Evolutionary conservation across 23 tunicate genomes (phyloP).

Genomic region (Diplosoma virens): DNA sequence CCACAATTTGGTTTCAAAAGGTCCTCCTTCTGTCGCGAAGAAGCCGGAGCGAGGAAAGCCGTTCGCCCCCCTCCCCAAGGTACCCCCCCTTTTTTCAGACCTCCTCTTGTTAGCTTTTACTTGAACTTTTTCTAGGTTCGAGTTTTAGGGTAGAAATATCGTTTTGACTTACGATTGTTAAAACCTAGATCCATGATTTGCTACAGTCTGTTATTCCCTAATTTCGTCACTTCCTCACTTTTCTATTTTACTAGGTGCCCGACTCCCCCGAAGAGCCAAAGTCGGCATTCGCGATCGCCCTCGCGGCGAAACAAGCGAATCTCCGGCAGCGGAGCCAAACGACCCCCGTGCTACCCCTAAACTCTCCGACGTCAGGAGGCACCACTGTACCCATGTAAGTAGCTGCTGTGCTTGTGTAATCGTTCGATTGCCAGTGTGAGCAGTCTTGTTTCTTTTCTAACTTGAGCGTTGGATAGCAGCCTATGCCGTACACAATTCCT

Average conservation of each 20-base stretch:
- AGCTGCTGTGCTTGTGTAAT: not conserved
- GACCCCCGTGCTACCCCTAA: not conserved
- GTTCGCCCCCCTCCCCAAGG: not conserved
- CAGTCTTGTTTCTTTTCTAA: too few relatives aligned
- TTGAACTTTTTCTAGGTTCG: too few relatives aligned
- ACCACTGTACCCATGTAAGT: not conserved
- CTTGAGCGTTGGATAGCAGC: too few relatives aligned
- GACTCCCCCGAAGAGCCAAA: conserved; percentile 20
- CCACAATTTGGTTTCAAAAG: conserved; percentile 1
- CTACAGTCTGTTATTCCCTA: too few relatives aligned
- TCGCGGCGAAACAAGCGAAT: conserved; percentile 77
- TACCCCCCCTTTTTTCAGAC: too few relatives aligned
- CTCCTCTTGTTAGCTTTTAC: too few relatives aligned
- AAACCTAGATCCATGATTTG: too few relatives aligned
- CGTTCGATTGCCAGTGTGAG: too few relatives aligned
- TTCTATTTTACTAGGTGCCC: not conserved
- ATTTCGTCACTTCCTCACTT: too few relatives aligned
- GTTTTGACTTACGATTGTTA: too few relatives aligned
- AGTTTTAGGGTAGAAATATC: too few relatives aligned
- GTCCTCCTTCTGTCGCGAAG: conserved; percentile 7
- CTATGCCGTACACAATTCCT: too few relatives aligned
- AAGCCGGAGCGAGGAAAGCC: conserved; percentile 20
- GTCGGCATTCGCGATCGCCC: conserved; percentile 47
- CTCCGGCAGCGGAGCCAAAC: conserved; percentile 29
- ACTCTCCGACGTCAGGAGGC: not conserved